Evolutionary conservation across 1,140 invertebrate species (phyloP).

Genomic region (Dendroctonus valens): DNA sequence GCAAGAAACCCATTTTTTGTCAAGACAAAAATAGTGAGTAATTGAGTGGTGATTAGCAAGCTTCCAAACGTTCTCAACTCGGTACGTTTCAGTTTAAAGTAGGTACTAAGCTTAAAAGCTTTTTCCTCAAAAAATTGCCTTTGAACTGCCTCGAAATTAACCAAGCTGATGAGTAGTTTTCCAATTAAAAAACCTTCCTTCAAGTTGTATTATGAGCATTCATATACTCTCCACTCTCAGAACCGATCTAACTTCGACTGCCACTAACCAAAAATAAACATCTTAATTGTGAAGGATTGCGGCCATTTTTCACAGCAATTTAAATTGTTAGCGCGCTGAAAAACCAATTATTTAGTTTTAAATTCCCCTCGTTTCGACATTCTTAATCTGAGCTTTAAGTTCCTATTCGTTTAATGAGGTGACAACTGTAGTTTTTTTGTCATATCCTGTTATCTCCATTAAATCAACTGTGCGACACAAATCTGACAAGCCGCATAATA

Average conservation of each 20-base stretch:
- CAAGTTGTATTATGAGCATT: too few species aligned
- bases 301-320: conserved; percentile 37
- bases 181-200: too few species aligned
- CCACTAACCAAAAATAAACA: conserved; percentile 34
- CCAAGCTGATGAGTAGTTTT: too few species aligned
- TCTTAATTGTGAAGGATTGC: conserved; percentile 39
- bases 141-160: too few species aligned
- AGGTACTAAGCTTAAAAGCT: too few species aligned
- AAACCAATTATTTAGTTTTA: conserved; percentile 29
- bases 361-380: conserved; percentile 1
- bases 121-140: too few species aligned
- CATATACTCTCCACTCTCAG: too few species aligned
- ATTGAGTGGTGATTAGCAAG: too few species aligned
- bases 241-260: conserved; percentile 1
- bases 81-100: too few species aligned
- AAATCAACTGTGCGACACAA: conserved; percentile 15
- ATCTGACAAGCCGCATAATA: conserved; percentile 12
- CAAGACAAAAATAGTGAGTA: too few species aligned
- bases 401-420: conserved; percentile 16
- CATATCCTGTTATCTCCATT: conserved; percentile 24
- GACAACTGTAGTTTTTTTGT: conserved; percentile 24
- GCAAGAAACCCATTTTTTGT: too few species aligned
- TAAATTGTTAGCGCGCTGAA: conserved; percentile 37
- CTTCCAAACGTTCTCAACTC: too few species aligned
- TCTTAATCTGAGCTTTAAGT: conserved; percentile 9